These are phyloP conservation scores for Melanophora roralis DNA, from an alignment of 2,888 invertebrate species.

Conservation along the genomic window DNA sequence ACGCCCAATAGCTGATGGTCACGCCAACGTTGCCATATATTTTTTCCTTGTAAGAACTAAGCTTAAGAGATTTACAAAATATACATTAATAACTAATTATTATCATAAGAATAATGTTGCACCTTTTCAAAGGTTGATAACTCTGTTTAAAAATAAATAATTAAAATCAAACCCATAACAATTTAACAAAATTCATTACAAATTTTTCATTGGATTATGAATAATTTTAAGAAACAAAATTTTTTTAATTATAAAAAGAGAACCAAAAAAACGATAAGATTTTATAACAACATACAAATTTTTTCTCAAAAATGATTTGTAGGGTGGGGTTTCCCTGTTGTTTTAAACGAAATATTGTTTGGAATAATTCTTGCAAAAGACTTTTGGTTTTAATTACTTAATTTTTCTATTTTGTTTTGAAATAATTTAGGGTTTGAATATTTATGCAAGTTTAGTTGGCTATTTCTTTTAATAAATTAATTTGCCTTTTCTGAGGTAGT, in stretches of 20 bases:
- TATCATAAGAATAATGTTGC: not conserved
- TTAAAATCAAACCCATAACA: slow-evolving; percentile 23
- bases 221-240: slow-evolving; percentile 25
- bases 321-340: not conserved
- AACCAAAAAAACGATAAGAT: slow-evolving; percentile 28
- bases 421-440: no score
- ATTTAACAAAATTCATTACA: slow-evolving; percentile 50
- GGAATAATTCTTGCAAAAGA: no score
- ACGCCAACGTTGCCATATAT: no score
- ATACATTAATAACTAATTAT: slow-evolving; percentile 1
- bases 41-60: no score
- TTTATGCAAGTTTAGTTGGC: not conserved
- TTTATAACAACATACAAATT: slow-evolving; percentile 6
- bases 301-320: not conserved
- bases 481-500: slow-evolving; percentile 60
- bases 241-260: not conserved
- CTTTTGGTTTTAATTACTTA: no score
- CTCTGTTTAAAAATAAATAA: not conserved
- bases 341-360: not conserved
- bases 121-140: not conserved
- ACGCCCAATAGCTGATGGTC: no score
- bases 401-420: no score
- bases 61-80: no score
- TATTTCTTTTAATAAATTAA: slow-evolving; percentile 10
- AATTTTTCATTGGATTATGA: slow-evolving; percentile 36